phyloP scores from a whole-genome alignment of 2,888 invertebrate genomes.

The Scaptomyza tumidula region DNA sequence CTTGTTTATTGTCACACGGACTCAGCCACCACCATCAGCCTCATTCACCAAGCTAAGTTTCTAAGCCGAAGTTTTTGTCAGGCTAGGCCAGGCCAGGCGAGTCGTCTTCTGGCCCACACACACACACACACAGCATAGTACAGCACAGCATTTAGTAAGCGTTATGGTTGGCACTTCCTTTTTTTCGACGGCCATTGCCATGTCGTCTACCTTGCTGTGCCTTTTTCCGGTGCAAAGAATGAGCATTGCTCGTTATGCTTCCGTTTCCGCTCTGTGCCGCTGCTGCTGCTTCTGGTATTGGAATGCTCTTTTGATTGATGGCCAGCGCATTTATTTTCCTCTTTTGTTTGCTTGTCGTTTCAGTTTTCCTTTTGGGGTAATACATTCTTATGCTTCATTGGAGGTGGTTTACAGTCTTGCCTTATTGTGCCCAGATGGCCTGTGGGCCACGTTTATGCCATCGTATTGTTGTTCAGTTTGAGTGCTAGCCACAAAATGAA shows the following conservation, averaged over 20 bases:
- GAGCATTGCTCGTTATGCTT: constrained; percentile 64
- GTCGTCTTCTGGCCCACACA: constrained; percentile 1
- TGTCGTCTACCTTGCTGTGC: constrained; percentile 48
- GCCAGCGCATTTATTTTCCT: constrained; percentile 60
- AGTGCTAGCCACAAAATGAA: constrained; percentile 22
- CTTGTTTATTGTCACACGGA: constrained; percentile 74
- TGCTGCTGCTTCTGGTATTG: constrained; percentile 37
- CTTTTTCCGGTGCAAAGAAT: constrained; percentile 22
- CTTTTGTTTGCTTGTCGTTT: constrained; percentile 53
- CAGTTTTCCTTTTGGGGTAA: constrained; percentile 12
- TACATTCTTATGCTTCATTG: constrained; percentile 62
- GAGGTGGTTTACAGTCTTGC: constrained; percentile 48
- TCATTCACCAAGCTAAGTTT: constrained; percentile 10
- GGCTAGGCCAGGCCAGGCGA: neutral
- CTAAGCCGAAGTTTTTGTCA: constrained; percentile 19
- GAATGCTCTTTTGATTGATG: constrained; percentile 71
- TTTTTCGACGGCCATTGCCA: constrained; percentile 35
- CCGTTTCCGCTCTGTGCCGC: constrained; percentile 58
- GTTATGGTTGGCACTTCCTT: constrained; percentile 58
- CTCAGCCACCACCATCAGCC: constrained; percentile 18
- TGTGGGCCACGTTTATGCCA: constrained; percentile 58
- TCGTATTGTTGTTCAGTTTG: constrained; percentile 47
- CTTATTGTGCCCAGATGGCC: constrained; percentile 63
- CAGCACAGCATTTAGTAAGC: constrained; percentile 59
- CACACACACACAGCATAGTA: neutral